Conservation (phyloP, 2,797 vertebrate species). For the Poliocrania exsul region DNA sequence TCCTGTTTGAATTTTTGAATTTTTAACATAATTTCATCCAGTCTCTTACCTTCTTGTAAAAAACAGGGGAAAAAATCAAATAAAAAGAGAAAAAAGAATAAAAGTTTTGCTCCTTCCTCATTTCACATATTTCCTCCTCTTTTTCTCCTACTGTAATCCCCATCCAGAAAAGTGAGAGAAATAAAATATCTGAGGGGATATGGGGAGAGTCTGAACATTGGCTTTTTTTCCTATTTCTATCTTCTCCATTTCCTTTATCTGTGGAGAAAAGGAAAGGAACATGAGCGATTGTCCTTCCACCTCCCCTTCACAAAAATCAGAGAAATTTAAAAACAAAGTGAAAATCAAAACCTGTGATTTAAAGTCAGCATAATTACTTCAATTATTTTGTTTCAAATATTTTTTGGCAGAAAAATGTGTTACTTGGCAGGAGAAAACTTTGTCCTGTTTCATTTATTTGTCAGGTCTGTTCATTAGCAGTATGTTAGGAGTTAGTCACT, state of each 20-base stretch:
- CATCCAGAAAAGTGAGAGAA: background rate
- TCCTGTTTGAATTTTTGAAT: background rate
- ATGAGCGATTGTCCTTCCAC: background rate
- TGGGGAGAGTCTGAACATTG: background rate
- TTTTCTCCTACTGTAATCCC: background rate
- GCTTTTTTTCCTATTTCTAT: background rate
- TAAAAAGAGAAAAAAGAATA: background rate
- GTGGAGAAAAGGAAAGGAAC: background rate
- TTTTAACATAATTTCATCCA: background rate
- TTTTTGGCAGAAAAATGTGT: constrained; percentile 18
- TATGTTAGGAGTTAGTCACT: background rate
- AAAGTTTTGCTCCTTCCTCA: background rate
- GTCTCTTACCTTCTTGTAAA: background rate
- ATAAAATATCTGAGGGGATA: background rate
- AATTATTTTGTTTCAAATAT: background rate
- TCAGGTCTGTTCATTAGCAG: background rate
- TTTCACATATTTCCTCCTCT: background rate
- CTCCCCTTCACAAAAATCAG: background rate
- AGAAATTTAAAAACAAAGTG: background rate
- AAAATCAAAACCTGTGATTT: constrained; percentile 13
- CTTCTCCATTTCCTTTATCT: background rate
- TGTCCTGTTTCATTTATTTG: background rate
- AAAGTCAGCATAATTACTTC: constrained; percentile 11
- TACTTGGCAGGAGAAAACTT: constrained; percentile 6
- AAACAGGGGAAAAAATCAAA: background rate